Evolutionary conservation across 1,140 invertebrate genomes (phyloP).

Genomic region (Maconellicoccus hirsutus): DNA sequence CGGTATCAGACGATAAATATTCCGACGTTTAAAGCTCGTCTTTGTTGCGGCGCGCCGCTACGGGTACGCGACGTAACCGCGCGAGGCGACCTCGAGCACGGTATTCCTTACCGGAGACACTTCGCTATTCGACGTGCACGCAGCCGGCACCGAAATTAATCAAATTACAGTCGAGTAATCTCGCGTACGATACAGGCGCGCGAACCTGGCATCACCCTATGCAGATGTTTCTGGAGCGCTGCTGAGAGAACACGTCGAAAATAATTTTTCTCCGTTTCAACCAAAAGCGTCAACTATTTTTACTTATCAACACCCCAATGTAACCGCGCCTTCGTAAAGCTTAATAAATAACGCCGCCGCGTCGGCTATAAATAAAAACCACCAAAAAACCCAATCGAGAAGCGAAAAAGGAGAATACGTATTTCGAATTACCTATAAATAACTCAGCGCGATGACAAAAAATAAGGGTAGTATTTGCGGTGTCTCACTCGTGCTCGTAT

Average conservation of each 20-base stretch:
- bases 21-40: too few relatives aligned
- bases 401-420: background rate
- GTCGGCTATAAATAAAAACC: background rate
- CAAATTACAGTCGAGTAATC: background rate
- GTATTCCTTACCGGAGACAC: too few relatives aligned
- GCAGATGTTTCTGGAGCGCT: background rate
- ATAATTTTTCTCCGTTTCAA: background rate
- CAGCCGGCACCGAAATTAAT: too few relatives aligned
- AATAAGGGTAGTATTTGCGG: too few relatives aligned
- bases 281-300: background rate
- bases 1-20: too few relatives aligned
- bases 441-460: background rate
- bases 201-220: background rate
- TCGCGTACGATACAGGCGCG: too few relatives aligned
- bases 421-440: background rate
- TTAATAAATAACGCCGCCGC: conserved; percentile 8
- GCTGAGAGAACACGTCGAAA: background rate
- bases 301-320: background rate
- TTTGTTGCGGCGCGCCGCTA: too few relatives aligned
- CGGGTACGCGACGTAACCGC: too few relatives aligned
- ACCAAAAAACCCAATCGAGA: background rate
- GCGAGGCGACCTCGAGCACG: too few relatives aligned
- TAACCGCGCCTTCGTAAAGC: background rate
- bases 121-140: too few relatives aligned
- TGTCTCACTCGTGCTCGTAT: too few relatives aligned